phyloP scores from a whole-genome alignment of 2,113 vertebrate species.

The Pungitius pungitius region DNA sequence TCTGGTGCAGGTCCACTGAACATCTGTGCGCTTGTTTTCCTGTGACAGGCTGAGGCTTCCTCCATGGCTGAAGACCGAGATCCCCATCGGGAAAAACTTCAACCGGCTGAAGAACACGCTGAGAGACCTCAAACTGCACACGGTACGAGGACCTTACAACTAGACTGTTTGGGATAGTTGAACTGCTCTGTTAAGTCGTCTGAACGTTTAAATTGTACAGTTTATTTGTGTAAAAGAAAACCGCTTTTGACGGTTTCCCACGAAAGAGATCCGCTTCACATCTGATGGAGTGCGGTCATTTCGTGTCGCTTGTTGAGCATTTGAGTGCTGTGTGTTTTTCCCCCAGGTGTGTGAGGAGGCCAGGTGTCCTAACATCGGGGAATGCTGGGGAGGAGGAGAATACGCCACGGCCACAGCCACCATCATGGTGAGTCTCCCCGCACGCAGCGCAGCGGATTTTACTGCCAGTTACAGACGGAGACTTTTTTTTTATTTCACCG shows the following conservation, averaged over 20 bases:
- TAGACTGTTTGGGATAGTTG: too few relatives aligned
- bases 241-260: not conserved
- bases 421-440: constrained; percentile 89
- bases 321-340: not conserved
- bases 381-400: constrained; percentile 98
- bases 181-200: not conserved
- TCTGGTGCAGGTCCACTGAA: not conserved
- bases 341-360: constrained; percentile 96
- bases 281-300: not conserved
- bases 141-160: constrained; percentile 80
- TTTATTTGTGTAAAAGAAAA: not conserved
- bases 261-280: not conserved
- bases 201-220: not conserved
- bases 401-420: constrained; percentile 94
- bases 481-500: too few relatives aligned
- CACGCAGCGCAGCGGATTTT: not conserved
- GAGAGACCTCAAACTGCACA: constrained; percentile 93
- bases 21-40: constrained; percentile 7
- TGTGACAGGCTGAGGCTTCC: constrained; percentile 88
- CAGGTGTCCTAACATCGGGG: constrained; percentile 97
- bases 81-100: constrained; percentile 96
- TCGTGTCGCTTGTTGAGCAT: not conserved
- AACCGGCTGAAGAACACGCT: constrained; percentile 93
- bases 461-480: not conserved
- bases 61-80: constrained; percentile 96